Evolutionary conservation across 2,797 vertebrate species (phyloP).

Genomic region (Monodelphis domestica): DNA sequence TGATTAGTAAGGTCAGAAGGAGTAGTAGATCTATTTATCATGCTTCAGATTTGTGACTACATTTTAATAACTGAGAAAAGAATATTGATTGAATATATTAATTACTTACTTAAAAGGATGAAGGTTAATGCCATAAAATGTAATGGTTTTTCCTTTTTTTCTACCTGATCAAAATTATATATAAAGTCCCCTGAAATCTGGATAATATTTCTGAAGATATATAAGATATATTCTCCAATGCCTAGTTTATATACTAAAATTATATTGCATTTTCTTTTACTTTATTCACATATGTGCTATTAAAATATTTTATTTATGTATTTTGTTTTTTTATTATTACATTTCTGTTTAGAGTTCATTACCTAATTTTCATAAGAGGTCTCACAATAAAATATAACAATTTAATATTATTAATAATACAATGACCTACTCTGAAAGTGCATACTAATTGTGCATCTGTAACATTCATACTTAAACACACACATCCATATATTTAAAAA

Average conservation of each 20-base stretch:
- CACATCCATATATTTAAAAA: not conserved
- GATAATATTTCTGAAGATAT: not conserved
- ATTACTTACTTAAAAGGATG: not conserved
- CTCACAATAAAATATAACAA: not conserved
- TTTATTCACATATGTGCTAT: not conserved
- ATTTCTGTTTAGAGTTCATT: not conserved
- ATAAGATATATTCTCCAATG: not conserved
- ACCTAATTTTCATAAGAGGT: not conserved
- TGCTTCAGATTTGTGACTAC: not conserved
- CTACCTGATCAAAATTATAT: not conserved
- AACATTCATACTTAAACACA: not conserved
- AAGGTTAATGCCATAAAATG: not conserved
- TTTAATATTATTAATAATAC: not conserved
- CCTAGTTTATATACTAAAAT: not conserved
- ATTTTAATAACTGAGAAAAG: not conserved
- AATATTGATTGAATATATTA: not conserved
- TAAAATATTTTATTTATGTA: not conserved
- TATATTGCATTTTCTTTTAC: not conserved
- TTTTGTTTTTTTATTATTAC: not conserved
- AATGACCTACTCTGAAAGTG: not conserved
- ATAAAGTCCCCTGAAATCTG: not conserved
- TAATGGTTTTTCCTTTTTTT: not conserved
- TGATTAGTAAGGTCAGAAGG: not conserved
- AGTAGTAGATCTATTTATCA: not conserved
- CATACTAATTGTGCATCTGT: not conserved